Evolutionary conservation across 2,113 vertebrate genomes (phyloP).

Genomic region (Smithornis capensis): DNA sequence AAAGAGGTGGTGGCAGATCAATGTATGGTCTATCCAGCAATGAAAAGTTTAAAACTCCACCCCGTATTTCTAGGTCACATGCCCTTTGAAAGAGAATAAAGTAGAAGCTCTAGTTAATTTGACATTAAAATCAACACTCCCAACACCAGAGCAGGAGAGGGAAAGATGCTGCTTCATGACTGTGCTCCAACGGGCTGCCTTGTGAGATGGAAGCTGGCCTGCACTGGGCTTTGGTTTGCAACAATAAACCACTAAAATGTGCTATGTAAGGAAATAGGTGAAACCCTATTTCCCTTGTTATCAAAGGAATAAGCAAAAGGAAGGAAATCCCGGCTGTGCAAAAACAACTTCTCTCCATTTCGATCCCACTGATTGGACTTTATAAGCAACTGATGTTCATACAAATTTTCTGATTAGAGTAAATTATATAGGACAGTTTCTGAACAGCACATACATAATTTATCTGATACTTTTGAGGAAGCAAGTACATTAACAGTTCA

Average conservation of each 20-base stretch:
- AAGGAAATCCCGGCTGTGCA: neutral
- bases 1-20: neutral
- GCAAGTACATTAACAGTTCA: neutral
- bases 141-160: neutral
- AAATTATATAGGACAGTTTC: slow-evolving; percentile 6
- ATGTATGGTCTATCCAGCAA: neutral
- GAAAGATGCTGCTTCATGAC: neutral
- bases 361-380: neutral
- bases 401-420: neutral
- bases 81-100: neutral
- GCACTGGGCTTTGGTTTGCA: neutral
- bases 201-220: neutral
- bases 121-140: neutral
- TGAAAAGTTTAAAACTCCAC: neutral
- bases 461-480: neutral
- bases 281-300: neutral
- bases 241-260: neutral
- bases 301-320: neutral
- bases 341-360: neutral
- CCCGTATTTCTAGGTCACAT: neutral
- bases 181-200: neutral
- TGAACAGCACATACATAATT: slow-evolving; percentile 37
- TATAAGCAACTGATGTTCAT: neutral
- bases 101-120: neutral
- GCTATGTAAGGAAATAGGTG: neutral